Percentiles rank a stretch among this genome's conserved stretches.
These are phyloP conservation scores for Eubasilissa splendida DNA, from an alignment of 2,888 invertebrate genomes.

Conservation along the genomic window DNA sequence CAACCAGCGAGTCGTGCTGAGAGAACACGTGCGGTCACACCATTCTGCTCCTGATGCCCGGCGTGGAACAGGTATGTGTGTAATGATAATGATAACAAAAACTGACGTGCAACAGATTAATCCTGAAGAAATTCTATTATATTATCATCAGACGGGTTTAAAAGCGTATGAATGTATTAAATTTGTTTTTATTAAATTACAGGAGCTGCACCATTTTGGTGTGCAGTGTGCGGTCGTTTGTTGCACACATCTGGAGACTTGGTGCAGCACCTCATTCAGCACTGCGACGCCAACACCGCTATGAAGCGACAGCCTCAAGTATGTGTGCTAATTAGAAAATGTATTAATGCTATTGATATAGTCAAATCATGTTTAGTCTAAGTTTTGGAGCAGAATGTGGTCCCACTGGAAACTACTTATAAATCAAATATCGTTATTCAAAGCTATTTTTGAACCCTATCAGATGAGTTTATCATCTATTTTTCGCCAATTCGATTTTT, in stretches of 20 bases:
- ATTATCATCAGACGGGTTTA: too few relatives aligned
- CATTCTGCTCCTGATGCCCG: conserved; percentile 87
- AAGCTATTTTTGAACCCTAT: too few relatives aligned
- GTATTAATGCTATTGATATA: too few relatives aligned
- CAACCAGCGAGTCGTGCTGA: conserved; percentile 87
- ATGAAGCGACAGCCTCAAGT: conserved; percentile 83
- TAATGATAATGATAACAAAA: too few relatives aligned
- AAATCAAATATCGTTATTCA: too few relatives aligned
- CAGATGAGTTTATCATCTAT: neutral
- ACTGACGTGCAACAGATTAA: too few relatives aligned
- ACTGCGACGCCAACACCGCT: conserved; percentile 89
- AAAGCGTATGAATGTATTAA: too few relatives aligned
- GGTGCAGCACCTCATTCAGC: conserved; percentile 87
- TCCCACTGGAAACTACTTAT: too few relatives aligned
- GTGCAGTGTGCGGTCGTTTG: conserved; percentile 83
- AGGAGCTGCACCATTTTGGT: conserved; percentile 79
- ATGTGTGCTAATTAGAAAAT: conserved; percentile 53
- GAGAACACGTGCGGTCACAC: conserved; percentile 89
- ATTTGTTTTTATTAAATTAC: neutral
- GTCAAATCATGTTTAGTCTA: too few relatives aligned
- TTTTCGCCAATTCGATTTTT: too few relatives aligned
- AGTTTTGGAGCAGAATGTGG: too few relatives aligned
- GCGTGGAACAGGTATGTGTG: conserved; percentile 69
- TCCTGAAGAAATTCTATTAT: too few relatives aligned
- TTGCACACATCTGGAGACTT: conserved; percentile 82